Evolutionary conservation across 1,140 invertebrate species (phyloP).

Genomic region (Brachionus koreanus): DNA sequence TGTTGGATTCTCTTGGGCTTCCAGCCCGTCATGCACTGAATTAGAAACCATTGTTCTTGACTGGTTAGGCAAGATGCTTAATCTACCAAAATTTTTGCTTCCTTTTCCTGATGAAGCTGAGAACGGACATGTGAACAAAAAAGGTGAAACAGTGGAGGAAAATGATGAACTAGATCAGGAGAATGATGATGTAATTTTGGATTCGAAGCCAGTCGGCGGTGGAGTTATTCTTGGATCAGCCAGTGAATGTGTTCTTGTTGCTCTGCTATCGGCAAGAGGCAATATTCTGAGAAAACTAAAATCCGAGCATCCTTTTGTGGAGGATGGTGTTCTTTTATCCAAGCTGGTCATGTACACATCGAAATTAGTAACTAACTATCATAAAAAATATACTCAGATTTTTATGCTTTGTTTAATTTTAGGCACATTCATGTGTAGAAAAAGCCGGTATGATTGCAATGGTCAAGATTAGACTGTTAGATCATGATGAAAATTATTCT

Average conservation of each 20-base stretch:
- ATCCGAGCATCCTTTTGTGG: conserved; percentile 71
- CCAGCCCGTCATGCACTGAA: conserved; percentile 94
- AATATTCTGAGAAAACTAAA: conserved; percentile 21
- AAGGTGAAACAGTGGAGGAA: conserved; percentile 62
- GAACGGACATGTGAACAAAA: conserved; percentile 97
- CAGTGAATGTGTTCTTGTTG: conserved; percentile 80
- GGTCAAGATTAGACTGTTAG: conserved; percentile 90
- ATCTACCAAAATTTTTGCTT: background rate
- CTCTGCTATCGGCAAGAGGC: conserved; percentile 74
- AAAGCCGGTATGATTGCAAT: conserved; percentile 98
- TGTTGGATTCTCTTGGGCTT: conserved; percentile 97
- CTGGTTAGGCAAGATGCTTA: conserved; percentile 74
- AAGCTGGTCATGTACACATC: conserved; percentile 85
- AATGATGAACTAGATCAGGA: background rate
- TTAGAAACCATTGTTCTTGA: conserved; percentile 92
- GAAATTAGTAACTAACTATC: conserved; percentile 60
- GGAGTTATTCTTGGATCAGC: conserved; percentile 67
- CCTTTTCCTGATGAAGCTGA: conserved; percentile 59
- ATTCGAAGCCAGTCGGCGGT: conserved; percentile 46
- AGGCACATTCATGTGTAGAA: conserved; percentile 98
- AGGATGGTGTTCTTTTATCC: conserved; percentile 86
- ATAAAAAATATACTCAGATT: background rate
- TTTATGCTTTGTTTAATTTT: background rate
- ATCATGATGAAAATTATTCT: conserved; percentile 89
- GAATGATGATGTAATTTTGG: conserved; percentile 87